These are phyloP conservation scores for Diachasmimorpha longicaudata DNA, from an alignment of 1,140 invertebrate species.

Conservation along the genomic window DNA sequence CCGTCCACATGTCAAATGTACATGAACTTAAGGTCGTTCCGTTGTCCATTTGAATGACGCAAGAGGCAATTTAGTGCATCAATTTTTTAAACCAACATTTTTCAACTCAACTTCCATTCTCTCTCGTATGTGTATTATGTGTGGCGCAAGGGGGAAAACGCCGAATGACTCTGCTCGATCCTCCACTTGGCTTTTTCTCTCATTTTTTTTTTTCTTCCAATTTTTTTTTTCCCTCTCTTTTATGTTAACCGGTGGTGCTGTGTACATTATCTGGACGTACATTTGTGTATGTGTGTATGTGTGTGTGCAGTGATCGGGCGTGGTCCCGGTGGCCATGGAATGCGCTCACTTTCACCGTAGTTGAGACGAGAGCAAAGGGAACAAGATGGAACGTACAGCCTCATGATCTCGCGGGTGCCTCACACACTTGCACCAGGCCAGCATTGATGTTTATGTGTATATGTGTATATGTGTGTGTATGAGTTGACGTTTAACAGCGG, in stretches of 20 bases:
- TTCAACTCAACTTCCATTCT: background rate
- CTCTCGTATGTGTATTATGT: background rate
- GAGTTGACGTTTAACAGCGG: constrained; percentile 10
- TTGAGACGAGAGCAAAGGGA: constrained; percentile 16
- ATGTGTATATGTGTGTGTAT: background rate
- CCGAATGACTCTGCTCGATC: background rate
- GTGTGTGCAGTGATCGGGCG: constrained; percentile 53
- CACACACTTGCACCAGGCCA: constrained; percentile 8
- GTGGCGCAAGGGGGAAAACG: constrained; percentile 1
- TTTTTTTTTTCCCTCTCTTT: background rate
- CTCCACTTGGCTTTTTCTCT: background rate
- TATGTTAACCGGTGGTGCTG: background rate
- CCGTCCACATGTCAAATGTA: too few species aligned
- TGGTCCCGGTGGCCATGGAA: constrained; percentile 63
- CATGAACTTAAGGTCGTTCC: too few species aligned
- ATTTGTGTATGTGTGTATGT: background rate
- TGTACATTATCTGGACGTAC: too few species aligned
- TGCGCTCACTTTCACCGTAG: constrained; percentile 63
- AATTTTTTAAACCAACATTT: background rate
- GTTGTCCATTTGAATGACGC: too few species aligned
- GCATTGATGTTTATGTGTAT: background rate
- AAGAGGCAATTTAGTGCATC: too few species aligned
- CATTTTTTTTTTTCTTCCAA: background rate
- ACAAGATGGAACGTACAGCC: constrained; percentile 18
- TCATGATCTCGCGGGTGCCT: constrained; percentile 3